Base-by-base conservation (phyloP, 1,140 invertebrate species). In the Scaptomyza montana region DNA sequence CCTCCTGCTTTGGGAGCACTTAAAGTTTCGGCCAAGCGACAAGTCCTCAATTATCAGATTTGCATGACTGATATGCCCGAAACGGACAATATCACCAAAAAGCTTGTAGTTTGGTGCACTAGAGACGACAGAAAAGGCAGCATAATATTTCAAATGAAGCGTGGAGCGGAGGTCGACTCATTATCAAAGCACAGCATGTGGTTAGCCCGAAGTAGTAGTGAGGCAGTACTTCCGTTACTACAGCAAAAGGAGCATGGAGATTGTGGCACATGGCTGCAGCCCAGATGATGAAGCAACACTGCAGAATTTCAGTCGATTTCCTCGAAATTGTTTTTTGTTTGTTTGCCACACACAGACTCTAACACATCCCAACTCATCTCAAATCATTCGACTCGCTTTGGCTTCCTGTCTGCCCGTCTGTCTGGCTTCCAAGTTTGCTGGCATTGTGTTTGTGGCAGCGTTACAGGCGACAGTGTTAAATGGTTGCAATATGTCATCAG, bases 401-500 rank as follows among this genome's bases (percentile, higher is more conserved):
- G 76, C 84, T 76, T 82, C 78, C 82, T 89, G 84, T 78, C 62
- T 73, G 61, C 46, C 53, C 57, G 65, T 66, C 16, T 39, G 56
- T 7, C 25, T 9, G 64, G 5, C 64, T 36, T 45, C 3, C 43
- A 60, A 41, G 59, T 49, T 69, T 33, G 33, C 19, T 72, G 61
- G 70, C 81, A 86, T 86, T 89, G 84, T 89, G 84, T 89, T 86
- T 82, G 71, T 55, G 50, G 75, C 66, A 73, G 67, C 78, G 76
- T 84, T 78, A 81, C 78, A 77, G 74, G 87, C 87, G 87, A 90
- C 87, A 90, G 87, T 90, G 87, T 90, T 90, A 90, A 90, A 90
- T 90, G 87, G 81, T 90, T 84, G 87, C 87, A 90, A 90, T 90
- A 90, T 90, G 87, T 90, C 87, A 90, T 90, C 87, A 87, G 87